Evolutionary conservation across 2,888 invertebrate genomes (phyloP).

Genomic region (Ormyrus pomaceus): DNA sequence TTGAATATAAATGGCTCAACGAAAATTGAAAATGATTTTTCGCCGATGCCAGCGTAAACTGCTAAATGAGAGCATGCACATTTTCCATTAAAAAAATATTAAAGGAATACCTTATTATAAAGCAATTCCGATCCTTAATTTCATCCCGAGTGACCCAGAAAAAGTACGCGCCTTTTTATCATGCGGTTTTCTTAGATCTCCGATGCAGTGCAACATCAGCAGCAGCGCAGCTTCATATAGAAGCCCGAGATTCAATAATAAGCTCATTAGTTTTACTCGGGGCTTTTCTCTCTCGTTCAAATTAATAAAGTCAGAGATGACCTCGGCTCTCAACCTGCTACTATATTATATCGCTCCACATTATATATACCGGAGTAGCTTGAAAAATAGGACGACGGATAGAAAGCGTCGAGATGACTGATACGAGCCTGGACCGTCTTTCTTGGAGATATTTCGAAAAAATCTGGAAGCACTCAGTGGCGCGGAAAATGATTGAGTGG

Average conservation of each 20-base stretch:
- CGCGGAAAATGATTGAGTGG: slow-evolving; percentile 2
- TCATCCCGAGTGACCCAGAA: slow-evolving; percentile 47
- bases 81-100: too few species aligned
- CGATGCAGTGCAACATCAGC: not conserved
- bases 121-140: slow-evolving; percentile 42
- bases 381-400: slow-evolving; percentile 19
- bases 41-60: too few species aligned
- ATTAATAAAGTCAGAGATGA: slow-evolving; percentile 61
- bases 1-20: too few species aligned
- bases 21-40: too few species aligned
- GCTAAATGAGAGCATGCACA: too few species aligned
- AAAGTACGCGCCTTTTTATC: slow-evolving; percentile 39
- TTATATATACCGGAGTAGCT: not conserved
- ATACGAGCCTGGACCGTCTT: not conserved
- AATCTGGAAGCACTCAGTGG: not conserved
- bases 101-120: not conserved
- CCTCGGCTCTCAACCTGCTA: slow-evolving; percentile 37
- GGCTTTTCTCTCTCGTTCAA: slow-evolving; percentile 54
- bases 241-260: slow-evolving; percentile 67
- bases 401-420: slow-evolving; percentile 18
- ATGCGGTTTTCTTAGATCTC: slow-evolving; percentile 48
- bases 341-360: not conserved
- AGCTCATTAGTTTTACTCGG: slow-evolving; percentile 64
- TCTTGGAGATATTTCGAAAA: slow-evolving; percentile 1
- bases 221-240: not conserved